Conservation (phyloP, 1,140 invertebrate genomes). For the Cheumatopsyche charites region DNA sequence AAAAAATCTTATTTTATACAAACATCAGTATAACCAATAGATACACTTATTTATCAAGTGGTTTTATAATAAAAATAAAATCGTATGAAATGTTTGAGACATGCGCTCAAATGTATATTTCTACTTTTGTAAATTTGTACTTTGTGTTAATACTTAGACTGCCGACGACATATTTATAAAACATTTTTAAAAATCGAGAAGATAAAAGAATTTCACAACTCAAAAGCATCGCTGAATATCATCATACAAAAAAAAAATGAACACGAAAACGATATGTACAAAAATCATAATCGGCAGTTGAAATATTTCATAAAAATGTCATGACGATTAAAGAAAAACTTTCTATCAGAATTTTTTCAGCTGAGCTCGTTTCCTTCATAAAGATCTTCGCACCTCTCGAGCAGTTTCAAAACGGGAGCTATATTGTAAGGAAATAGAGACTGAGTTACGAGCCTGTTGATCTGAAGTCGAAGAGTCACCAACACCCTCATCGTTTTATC, state of each 20-base stretch:
- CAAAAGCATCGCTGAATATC: background rate
- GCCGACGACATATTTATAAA: background rate
- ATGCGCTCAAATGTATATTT: conserved; percentile 2
- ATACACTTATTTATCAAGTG: background rate
- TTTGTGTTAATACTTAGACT: conserved; percentile 21
- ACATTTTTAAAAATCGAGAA: too few relatives aligned
- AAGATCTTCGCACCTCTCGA: conserved; percentile 84
- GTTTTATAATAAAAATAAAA: conserved; percentile 5
- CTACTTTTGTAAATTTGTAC: conserved; percentile 20
- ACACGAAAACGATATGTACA: background rate
- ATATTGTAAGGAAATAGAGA: conserved; percentile 90
- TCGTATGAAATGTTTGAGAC: background rate
- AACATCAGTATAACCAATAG: background rate
- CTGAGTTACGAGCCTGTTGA: conserved; percentile 80
- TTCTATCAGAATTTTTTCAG: conserved; percentile 51
- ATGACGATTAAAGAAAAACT: background rate
- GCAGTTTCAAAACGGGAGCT: conserved; percentile 80
- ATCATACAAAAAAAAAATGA: too few relatives aligned
- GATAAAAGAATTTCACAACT: background rate
- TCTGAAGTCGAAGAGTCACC: conserved; percentile 78
- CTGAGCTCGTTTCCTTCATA: conserved; percentile 82
- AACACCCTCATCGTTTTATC: conserved; percentile 85
- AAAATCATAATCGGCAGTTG: conserved; percentile 2
- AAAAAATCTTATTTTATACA: too few relatives aligned
- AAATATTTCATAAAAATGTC: background rate